These are phyloP conservation scores for Zonitis immaculata DNA, from an alignment of 2,888 invertebrate species.

Conservation along the genomic window DNA sequence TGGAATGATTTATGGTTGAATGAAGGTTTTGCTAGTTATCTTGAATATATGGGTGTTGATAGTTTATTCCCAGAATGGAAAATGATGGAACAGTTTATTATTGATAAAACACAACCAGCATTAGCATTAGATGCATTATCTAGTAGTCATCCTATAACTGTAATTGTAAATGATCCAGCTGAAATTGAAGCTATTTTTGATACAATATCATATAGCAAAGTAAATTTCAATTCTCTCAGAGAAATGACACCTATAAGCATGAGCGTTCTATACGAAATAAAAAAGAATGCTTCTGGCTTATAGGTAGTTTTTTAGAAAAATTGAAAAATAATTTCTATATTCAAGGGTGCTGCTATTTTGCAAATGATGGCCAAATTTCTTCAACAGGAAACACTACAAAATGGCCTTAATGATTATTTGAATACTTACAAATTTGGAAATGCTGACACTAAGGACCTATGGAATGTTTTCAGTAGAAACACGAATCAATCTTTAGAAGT, in stretches of 20 bases:
- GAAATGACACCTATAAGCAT: no score
- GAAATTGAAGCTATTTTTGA: conserved; percentile 72
- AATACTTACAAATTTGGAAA: conserved; percentile 64
- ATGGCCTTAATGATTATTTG: conserved; percentile 64
- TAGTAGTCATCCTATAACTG: conserved; percentile 69
- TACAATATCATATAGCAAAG: conserved; percentile 70
- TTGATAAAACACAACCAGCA: conserved; percentile 65
- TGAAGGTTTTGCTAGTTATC: no score
- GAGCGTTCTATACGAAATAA: no score
- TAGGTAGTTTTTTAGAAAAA: no score
- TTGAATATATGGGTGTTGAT: conserved; percentile 70
- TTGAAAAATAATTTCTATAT: no score
- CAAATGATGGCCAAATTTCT: conserved; percentile 68
- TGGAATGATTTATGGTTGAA: conserved; percentile 91
- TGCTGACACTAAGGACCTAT: conserved; percentile 76
- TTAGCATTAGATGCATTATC: conserved; percentile 62
- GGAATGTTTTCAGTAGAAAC: conserved; percentile 66
- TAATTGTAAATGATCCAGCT: conserved; percentile 61
- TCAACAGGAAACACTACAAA: conserved; percentile 58
- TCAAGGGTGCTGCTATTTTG: conserved; percentile 65
- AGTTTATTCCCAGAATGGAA: conserved; percentile 60
- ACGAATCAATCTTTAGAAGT: conserved; percentile 59
- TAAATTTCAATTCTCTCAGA: no score
- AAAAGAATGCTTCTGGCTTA: no score
- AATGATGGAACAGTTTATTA: conserved; percentile 67